These are phyloP conservation scores for Catharus ustulatus DNA, from an alignment of 2,797 vertebrate species.

Conservation along the genomic window DNA sequence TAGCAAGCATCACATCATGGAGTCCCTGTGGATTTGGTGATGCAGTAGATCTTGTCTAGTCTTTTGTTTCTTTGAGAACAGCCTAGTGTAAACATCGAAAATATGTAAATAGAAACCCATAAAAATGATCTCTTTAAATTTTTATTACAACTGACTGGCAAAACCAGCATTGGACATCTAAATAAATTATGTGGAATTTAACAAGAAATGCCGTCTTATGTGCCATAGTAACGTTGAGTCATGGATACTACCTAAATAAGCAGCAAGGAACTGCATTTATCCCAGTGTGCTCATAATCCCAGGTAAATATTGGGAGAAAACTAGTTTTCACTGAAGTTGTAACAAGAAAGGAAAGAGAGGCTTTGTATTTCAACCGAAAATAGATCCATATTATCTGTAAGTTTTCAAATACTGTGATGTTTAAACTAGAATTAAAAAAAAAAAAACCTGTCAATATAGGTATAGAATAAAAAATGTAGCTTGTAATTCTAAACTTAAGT, in stretches of 20 bases:
- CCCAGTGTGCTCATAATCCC: background rate
- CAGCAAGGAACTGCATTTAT: background rate
- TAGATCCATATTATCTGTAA: background rate
- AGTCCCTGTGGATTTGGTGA: background rate
- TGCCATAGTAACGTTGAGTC: background rate
- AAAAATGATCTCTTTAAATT: background rate
- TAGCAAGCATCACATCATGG: background rate
- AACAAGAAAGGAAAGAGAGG: background rate
- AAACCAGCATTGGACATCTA: background rate
- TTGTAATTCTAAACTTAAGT: background rate
- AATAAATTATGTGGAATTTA: background rate
- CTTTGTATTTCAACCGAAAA: background rate
- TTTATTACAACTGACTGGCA: background rate
- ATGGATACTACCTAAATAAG: background rate
- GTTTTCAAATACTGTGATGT: background rate
- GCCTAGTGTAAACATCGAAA: background rate
- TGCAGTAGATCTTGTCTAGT: background rate
- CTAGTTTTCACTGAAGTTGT: background rate
- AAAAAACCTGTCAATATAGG: background rate
- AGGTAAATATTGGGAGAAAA: background rate
- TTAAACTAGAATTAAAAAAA: background rate
- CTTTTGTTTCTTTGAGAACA: background rate
- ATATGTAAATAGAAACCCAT: background rate
- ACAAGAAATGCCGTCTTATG: background rate
- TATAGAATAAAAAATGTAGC: background rate